Percentiles rank a stretch among this genome's conserved stretches.
Evolutionary conservation across 1,140 invertebrate species (phyloP).

Genomic region (Drosophila pseudoananassae): DNA sequence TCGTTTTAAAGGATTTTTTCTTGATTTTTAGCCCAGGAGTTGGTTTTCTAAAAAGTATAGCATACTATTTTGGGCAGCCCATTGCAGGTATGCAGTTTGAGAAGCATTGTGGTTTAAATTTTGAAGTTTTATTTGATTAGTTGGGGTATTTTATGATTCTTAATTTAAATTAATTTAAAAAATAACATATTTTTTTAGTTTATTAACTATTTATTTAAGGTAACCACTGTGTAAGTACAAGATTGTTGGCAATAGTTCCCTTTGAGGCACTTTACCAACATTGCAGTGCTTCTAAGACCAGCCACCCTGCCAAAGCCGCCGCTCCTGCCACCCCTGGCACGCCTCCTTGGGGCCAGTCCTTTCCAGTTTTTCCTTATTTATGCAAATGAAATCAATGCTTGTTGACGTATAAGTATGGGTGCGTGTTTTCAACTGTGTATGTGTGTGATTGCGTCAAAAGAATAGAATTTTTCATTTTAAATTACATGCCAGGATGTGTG

Average conservation of each 20-base stretch:
- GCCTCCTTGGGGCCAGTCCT: constrained; percentile 6
- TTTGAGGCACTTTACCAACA: constrained; percentile 17
- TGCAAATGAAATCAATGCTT: constrained; percentile 80
- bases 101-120: not conserved
- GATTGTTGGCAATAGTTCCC: constrained; percentile 17
- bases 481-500: constrained; percentile 55
- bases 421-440: constrained; percentile 12
- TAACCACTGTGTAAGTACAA: not conserved
- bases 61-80: not conserved
- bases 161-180: not conserved
- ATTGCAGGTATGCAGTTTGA: not conserved
- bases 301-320: not conserved
- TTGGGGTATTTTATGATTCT: no score
- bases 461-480: constrained; percentile 80
- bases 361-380: constrained; percentile 61
- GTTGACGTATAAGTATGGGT: constrained; percentile 37
- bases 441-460: constrained; percentile 64
- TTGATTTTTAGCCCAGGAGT: not conserved
- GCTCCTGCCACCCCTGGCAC: no score
- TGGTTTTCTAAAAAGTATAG: not conserved
- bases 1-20: not conserved
- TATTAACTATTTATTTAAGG: not conserved
- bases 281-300: not conserved
- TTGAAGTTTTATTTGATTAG: no score
- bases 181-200: not conserved